Evolutionary conservation across 2,113 vertebrate genomes (phyloP), one percentile per base, ranked within the genome.

Genomic region (Axis porcinus): DNA sequence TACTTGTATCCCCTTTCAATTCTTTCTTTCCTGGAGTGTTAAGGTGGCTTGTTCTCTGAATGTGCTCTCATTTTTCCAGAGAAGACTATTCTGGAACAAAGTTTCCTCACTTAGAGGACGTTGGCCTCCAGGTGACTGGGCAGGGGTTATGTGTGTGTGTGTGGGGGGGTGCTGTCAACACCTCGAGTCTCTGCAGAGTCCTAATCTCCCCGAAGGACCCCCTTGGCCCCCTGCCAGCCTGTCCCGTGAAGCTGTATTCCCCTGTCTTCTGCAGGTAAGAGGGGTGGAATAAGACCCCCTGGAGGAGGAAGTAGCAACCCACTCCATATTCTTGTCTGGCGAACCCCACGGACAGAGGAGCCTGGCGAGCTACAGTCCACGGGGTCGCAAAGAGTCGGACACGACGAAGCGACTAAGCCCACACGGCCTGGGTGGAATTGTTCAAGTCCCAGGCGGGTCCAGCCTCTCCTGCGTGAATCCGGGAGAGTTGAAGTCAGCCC

Each of bases 241-340:
- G 23, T 67, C 58, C 3, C 0, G 0, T 12, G 28, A 50, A 50
- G 60, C 85, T 19, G 0, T 0, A 0, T 50, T 43, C 58, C 55
- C 54, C 54, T 27, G 2, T 25, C 9, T 40, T 16, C 17, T 7
- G 23, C 30, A 43, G 58, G 43, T 12, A 3, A 50, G 47, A 50
- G 47, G 55, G 30, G 2, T 11, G 5, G 12, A 54, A 9, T 47
- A 27, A 25, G 70, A 27, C 14, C 70, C 70, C 70, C 40, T 43
- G 40, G 70, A 76, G 40, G 6, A 12, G 70, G 70, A 43, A 76
- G 15, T 76, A 40, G 19, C 70, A 43, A 15, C 70, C 36, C 21
- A 15, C 70, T 76, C 12, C 70, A 43, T 7, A 27, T 27, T 74
- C 70, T 27, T 43, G 70, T 43, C 23, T 76, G 70, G 40, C 27